Percentiles rank a stretch among this genome's conserved stretches.
phyloP scores from a whole-genome alignment of 53 echinoderm and acorn worm genomes.

The Crossaster papposus region DNA sequence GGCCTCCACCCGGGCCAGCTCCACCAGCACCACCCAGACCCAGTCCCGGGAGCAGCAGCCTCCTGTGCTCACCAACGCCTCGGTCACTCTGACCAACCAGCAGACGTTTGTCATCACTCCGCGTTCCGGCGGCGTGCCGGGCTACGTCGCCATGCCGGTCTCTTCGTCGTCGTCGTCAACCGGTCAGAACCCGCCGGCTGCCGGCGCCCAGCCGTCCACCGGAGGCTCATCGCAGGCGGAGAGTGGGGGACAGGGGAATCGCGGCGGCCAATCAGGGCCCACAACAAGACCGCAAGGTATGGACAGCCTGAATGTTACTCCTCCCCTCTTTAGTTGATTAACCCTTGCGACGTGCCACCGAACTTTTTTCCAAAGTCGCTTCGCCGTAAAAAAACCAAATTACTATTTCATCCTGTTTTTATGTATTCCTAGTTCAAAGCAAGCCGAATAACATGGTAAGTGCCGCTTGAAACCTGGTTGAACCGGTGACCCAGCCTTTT shows the following conservation, averaged over 20 bases:
- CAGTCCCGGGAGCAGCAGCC: conserved; percentile 1
- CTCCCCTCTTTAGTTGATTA: background rate
- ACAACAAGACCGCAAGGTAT: conserved; percentile 3
- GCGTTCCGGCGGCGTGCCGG: conserved; percentile 15
- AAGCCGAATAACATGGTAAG: too few species aligned
- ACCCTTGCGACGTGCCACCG: too few species aligned
- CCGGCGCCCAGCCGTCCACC: background rate
- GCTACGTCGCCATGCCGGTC: conserved; percentile 28
- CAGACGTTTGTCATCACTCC: conserved; percentile 65
- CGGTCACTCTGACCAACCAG: conserved; percentile 53
- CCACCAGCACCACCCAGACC: conserved; percentile 34
- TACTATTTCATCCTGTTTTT: too few species aligned
- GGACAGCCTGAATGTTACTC: background rate
- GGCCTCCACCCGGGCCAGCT: conserved; percentile 15
- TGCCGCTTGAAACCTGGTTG: too few species aligned
- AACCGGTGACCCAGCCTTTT: too few species aligned
- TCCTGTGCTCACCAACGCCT: conserved; percentile 19
- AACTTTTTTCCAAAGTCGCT: too few species aligned
- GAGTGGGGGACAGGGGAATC: background rate
- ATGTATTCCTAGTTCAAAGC: too few species aligned
- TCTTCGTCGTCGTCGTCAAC: conserved; percentile 21
- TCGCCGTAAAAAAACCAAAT: too few species aligned
- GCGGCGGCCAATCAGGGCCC: background rate
- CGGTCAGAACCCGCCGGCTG: background rate
- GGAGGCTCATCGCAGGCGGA: background rate